phyloP scores from a whole-genome alignment of 2,888 invertebrate genomes.

The Danaus chrysippus region DNA sequence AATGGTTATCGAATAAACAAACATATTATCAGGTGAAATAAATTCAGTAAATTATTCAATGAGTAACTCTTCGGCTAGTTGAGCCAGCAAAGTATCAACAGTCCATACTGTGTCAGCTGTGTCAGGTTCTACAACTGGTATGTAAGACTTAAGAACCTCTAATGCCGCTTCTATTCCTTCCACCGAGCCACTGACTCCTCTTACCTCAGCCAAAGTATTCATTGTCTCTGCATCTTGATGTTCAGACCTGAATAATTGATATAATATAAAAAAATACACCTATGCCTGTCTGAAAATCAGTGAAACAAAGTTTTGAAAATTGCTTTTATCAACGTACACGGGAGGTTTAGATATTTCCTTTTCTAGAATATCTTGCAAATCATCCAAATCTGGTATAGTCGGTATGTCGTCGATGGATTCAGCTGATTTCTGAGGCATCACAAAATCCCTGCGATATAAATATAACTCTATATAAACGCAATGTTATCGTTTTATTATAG shows the following conservation, averaged over 20 bases:
- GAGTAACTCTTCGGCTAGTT: constrained; percentile 52
- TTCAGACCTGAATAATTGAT: constrained; percentile 42
- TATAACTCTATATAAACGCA: neutral
- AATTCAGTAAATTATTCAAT: neutral
- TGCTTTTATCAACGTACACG: constrained; percentile 45
- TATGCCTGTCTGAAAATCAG: no score
- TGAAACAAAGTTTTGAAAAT: neutral
- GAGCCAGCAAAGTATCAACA: constrained; percentile 61
- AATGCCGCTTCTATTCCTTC: constrained; percentile 64
- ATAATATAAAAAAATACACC: neutral
- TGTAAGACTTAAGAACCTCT: constrained; percentile 56
- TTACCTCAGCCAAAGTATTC: constrained; percentile 61
- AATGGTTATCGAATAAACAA: no score
- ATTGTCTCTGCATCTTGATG: constrained; percentile 63
- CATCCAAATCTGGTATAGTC: constrained; percentile 72
- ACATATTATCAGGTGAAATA: no score
- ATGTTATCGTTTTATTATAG: constrained; percentile 3
- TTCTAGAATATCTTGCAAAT: constrained; percentile 67
- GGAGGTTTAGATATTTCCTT: constrained; percentile 65
- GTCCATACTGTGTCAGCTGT: constrained; percentile 69
- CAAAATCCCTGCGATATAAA: constrained; percentile 55
- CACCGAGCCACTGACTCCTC: constrained; percentile 52
- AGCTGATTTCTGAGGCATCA: constrained; percentile 66
- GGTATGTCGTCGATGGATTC: constrained; percentile 72
- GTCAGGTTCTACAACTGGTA: constrained; percentile 61